Base-by-base conservation (phyloP, 2,888 invertebrate species). In the Watsonalla cultraria region DNA sequence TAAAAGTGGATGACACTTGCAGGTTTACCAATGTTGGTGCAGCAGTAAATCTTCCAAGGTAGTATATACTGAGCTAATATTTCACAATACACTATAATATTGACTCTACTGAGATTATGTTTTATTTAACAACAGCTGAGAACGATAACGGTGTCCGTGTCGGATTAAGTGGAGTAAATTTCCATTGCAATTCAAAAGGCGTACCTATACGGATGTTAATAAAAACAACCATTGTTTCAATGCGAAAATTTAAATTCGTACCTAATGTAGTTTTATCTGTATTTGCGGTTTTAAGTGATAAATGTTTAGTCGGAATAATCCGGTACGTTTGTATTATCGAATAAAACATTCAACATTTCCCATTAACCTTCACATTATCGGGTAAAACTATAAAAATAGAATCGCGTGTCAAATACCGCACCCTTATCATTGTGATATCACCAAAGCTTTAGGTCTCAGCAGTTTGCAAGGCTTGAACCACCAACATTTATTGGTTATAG, bases 311-410 rank as follows among this genome's bases (percentile, higher is more conserved):
- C 8, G n/a, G 34, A 14, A 37, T 15, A 39, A 49, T 37, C 39
- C 37, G 15, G 39, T 49, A 33, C 33, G 13, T 15, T 14, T 39
- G 9, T 9, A 14, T 49, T 15, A 49, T 34, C 51, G 34, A 47
- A 47, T 34, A n/a, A 42, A 53, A 11, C 8, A 42, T 37, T 45
- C 47, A 60, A 58, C 15, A 69, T 65, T 68, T 60, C 68, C 56
- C 63, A 77, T 76, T 82, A 76, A 82, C 83, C 83, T 83, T 84
- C 78, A 82, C 73, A 78, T 84, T 86, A 86, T 87, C 85, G 70
- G 54, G 14, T 37, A 33, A 55, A 66, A 67, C 58, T 70, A 71
- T 68, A 70, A 79, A 80, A 74, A 74, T 76, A 77, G 72, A 70
- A 67, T 71, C 63, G 78, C 76, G 65, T 78, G 76, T 62, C 61